Evolutionary conservation across 2,113 vertebrate genomes (phyloP).

Genomic region (Gambusia affinis): DNA sequence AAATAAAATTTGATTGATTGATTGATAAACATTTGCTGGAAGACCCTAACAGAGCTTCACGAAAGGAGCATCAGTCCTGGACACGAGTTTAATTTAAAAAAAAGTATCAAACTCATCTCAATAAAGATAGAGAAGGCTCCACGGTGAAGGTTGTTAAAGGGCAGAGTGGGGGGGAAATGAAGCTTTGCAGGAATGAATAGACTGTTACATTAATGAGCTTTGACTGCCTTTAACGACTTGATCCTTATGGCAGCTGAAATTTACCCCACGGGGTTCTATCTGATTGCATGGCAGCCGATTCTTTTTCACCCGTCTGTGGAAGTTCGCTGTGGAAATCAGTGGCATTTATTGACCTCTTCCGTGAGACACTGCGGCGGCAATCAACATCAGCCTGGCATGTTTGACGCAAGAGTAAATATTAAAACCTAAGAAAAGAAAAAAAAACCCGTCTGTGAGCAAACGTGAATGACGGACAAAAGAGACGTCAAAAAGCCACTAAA

Average conservation of each 20-base stretch:
- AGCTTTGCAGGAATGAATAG: constrained; percentile 27
- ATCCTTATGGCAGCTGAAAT: constrained; percentile 21
- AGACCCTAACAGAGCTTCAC: constrained; percentile 3
- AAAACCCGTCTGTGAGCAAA: constrained; percentile 41
- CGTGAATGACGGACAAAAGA: constrained; percentile 9
- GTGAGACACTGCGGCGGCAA: constrained; percentile 19
- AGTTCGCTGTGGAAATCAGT: constrained; percentile 20
- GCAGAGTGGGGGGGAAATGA: constrained; percentile 4
- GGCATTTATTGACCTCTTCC: constrained; percentile 10
- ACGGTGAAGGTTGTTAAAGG: constrained; percentile 39
- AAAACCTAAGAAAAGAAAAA: neutral
- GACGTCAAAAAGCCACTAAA: constrained; percentile 9
- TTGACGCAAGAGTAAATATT: constrained; percentile 36
- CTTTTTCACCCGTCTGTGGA: constrained; percentile 20
- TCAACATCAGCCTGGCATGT: constrained; percentile 9
- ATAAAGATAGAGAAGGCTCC: constrained; percentile 46
- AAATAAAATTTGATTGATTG: no score
- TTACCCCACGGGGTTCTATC: constrained; percentile 12
- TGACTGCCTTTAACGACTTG: constrained; percentile 41
- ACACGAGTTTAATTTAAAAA: constrained; percentile 26
- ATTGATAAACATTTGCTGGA: no score
- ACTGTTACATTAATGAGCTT: constrained; percentile 28
- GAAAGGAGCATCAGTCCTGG: constrained; percentile 37
- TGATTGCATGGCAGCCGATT: constrained; percentile 13
- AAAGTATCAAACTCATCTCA: constrained; percentile 47